phyloP scores from a whole-genome alignment of 2,797 vertebrate genomes.

The Gobio occitaniae region DNA sequence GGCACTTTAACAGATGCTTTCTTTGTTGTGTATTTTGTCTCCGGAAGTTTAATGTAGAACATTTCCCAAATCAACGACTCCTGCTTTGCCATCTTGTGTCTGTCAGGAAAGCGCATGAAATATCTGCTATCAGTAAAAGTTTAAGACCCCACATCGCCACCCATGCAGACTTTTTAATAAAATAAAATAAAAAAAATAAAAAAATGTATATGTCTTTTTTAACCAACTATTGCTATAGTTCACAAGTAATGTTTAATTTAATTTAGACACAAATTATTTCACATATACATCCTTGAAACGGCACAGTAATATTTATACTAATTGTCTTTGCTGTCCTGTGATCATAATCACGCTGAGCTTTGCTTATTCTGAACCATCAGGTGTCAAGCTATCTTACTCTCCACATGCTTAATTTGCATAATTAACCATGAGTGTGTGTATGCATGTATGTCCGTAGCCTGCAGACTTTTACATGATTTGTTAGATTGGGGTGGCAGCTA shows the following conservation, averaged over 20 bases:
- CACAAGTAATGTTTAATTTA: background rate
- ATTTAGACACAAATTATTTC: conserved; percentile 10
- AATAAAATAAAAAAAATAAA: no score
- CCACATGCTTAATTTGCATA: conserved; percentile 1
- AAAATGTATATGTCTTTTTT: conserved; percentile 38
- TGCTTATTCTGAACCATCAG: conserved; percentile 11
- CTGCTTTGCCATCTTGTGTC: conserved; percentile 36
- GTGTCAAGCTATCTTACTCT: conserved; percentile 15
- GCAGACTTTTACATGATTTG: conserved; percentile 56
- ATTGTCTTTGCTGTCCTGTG: background rate
- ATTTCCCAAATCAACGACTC: conserved; percentile 18
- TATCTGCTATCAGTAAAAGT: conserved; percentile 45
- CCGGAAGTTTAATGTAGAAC: conserved; percentile 18
- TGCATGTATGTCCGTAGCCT: conserved; percentile 22
- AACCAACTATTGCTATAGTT: conserved; percentile 15
- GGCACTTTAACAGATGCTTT: conserved; percentile 21
- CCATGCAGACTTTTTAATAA: conserved; percentile 57
- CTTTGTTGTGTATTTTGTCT: background rate
- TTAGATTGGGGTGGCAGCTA: conserved; percentile 55
- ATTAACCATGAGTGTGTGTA: conserved; percentile 18
- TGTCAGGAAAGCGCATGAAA: conserved; percentile 37
- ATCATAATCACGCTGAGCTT: conserved; percentile 1
- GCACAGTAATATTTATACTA: background rate
- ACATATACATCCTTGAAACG: background rate
- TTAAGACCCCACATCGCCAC: conserved; percentile 45